Base-by-base conservation (phyloP, 92 coral and sea anemone genomes). In the Zoanthus gigantus region DNA sequence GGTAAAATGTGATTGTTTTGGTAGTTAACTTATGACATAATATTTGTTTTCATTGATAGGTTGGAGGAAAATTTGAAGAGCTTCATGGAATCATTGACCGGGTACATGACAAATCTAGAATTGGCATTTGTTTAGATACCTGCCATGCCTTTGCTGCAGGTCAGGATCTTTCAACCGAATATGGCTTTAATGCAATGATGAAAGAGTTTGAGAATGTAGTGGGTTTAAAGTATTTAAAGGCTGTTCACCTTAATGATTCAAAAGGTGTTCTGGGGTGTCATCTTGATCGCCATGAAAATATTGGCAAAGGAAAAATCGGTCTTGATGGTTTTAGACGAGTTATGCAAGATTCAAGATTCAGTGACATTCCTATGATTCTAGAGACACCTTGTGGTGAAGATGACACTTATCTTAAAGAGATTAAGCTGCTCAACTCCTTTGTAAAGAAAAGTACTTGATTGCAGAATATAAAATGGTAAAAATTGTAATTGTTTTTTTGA, bases 141-240 rank as follows among this genome's bases (percentile, higher is more conserved):
- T 96, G 98, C 48, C 98, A 96, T 76, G 93, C 98, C 77, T 96
- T 94, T 84, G 98, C 98, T 4, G 98, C 98, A 63, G 98, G 98
- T 6, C 92, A 94, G 74, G 92, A 96, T 79, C 65, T 96, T 46
- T 84, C 95, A 10, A 93, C 98, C 9, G 90, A 93, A 69, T 17
- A 86, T 44, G 98, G 98, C 15, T 94, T 89, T 79, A 76, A 83
- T 9, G 76, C 74, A 30, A 94, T 90, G 89, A 94, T 94, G 98
- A 82, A 83, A 44, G 95, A 96, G 15, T 94, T 96, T 83, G 98
- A 95, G 17, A 79, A 77, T 10, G 84, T 90, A 4, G 66, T 96
- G 45, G 98, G 98, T 50, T 77, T 96, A 30, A 53, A 90, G 69
- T 96, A 96, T 83, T 89, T 96, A 23, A 94, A 90, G 65, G 98